Evolutionary conservation across 1,140 invertebrate species (phyloP).

Genomic region (Drosophila lowei): DNA sequence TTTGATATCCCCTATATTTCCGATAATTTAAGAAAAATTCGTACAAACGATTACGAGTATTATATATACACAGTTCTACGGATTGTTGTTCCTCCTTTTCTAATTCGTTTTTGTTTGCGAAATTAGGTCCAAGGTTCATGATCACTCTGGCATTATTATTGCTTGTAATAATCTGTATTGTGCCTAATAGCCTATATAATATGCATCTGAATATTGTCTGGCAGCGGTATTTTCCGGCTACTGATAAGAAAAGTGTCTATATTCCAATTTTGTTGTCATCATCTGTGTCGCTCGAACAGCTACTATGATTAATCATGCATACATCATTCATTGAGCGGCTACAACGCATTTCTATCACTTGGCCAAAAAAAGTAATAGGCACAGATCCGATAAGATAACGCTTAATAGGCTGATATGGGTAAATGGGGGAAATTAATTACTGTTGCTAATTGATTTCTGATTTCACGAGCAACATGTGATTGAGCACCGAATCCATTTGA

Average conservation of each 20-base stretch:
- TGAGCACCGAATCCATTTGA: conserved; percentile 5
- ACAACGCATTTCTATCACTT: conserved; percentile 5
- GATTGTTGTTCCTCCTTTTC: neutral
- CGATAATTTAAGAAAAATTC: too few relatives aligned
- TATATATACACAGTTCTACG: too few relatives aligned
- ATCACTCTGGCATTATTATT: conserved; percentile 3
- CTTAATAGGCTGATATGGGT: conserved; percentile 23
- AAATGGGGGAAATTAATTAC: conserved; percentile 46
- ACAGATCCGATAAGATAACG: conserved; percentile 48
- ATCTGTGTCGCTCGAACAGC: too few relatives aligned
- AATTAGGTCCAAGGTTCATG: conserved; percentile 33
- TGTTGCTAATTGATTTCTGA: conserved; percentile 54
- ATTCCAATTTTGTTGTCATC: neutral
- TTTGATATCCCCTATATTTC: too few relatives aligned
- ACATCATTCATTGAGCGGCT: neutral
- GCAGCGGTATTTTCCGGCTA: conserved; percentile 1
- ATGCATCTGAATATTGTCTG: conserved; percentile 22
- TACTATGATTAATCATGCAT: neutral
- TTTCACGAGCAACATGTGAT: conserved; percentile 24
- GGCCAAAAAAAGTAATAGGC: conserved; percentile 11
- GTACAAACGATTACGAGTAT: too few relatives aligned
- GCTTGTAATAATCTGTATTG: conserved; percentile 5
- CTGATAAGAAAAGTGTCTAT: conserved; percentile 15
- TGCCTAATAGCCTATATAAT: too few relatives aligned
- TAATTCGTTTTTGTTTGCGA: neutral